Conservation (phyloP, 2,888 invertebrate genomes). For the Hyles lineata region DNA sequence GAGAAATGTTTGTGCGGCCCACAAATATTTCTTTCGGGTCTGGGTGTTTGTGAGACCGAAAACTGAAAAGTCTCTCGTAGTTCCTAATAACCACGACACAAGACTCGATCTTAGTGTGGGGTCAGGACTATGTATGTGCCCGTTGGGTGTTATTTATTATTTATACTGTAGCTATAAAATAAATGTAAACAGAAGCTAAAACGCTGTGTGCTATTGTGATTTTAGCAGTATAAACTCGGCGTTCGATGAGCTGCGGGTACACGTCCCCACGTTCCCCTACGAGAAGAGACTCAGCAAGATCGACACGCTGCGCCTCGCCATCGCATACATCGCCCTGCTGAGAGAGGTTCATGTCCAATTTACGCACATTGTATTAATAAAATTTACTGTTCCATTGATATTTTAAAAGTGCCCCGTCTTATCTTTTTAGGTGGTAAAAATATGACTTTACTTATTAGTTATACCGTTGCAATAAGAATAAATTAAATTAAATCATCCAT, state of each 20-base stretch:
- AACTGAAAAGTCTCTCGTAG: too few species aligned
- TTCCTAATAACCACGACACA: too few species aligned
- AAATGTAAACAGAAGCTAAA: conserved; percentile 58
- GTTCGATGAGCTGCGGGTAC: conserved; percentile 98
- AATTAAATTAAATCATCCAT: too few species aligned
- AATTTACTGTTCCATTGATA: background rate
- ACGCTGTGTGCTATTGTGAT: conserved; percentile 57
- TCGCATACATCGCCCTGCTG: conserved; percentile 98
- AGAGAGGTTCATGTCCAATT: conserved; percentile 84
- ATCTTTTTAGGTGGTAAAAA: background rate
- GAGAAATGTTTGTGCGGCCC: too few species aligned
- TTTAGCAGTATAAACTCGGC: conserved; percentile 99
- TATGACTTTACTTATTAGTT: too few species aligned
- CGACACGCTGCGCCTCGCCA: conserved; percentile 97
- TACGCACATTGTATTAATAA: background rate
- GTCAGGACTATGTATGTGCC: too few species aligned
- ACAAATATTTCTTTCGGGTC: too few species aligned
- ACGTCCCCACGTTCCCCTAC: conserved; percentile 99
- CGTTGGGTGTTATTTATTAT: too few species aligned
- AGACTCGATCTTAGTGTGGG: too few species aligned
- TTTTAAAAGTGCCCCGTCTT: background rate
- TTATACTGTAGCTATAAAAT: too few species aligned
- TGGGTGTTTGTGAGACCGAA: too few species aligned
- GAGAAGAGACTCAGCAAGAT: conserved; percentile 99
- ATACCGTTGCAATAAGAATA: too few species aligned